Evolutionary conservation across 1,140 invertebrate species (phyloP).

Genomic region (Drepana arcuata): DNA sequence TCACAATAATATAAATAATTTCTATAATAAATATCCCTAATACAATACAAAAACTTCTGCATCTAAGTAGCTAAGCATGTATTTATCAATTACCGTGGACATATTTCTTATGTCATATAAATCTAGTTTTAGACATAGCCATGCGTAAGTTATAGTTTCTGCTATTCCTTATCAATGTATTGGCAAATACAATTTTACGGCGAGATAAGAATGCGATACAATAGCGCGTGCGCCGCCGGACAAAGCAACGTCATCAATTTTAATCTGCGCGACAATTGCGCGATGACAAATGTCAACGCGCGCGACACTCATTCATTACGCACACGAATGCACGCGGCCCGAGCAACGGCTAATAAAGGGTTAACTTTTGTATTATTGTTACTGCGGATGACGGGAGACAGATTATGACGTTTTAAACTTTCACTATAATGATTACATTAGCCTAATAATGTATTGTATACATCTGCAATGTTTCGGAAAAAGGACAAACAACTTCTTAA

Average conservation of each 20-base stretch:
- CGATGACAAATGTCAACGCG: slow-evolving; percentile 66
- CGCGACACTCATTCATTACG: slow-evolving; percentile 62
- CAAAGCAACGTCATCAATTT: slow-evolving; percentile 70
- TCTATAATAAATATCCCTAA: too few relatives aligned
- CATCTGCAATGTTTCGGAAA: too few relatives aligned
- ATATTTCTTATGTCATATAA: too few relatives aligned
- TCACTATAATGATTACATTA: too few relatives aligned
- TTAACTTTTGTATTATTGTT: slow-evolving; percentile 57
- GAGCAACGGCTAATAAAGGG: slow-evolving; percentile 61
- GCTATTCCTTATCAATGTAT: slow-evolving; percentile 19
- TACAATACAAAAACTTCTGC: too few relatives aligned
- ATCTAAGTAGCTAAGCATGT: too few relatives aligned
- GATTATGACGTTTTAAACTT: slow-evolving; percentile 37
- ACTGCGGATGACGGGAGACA: slow-evolving; percentile 31
- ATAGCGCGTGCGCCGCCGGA: slow-evolving; percentile 46
- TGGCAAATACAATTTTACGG: slow-evolving; percentile 15
- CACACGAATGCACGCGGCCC: slow-evolving; percentile 53
- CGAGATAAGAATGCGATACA: slow-evolving; percentile 38
- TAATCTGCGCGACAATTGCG: slow-evolving; percentile 68
- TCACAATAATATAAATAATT: too few relatives aligned
- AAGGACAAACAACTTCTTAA: too few relatives aligned
- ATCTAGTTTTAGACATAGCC: too few relatives aligned
- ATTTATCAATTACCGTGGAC: too few relatives aligned
- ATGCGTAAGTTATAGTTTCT: too few relatives aligned
- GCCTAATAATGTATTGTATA: too few relatives aligned